Evolutionary conservation across 2,797 vertebrate genomes (phyloP).

Genomic region (Telmatherina bonti): DNA sequence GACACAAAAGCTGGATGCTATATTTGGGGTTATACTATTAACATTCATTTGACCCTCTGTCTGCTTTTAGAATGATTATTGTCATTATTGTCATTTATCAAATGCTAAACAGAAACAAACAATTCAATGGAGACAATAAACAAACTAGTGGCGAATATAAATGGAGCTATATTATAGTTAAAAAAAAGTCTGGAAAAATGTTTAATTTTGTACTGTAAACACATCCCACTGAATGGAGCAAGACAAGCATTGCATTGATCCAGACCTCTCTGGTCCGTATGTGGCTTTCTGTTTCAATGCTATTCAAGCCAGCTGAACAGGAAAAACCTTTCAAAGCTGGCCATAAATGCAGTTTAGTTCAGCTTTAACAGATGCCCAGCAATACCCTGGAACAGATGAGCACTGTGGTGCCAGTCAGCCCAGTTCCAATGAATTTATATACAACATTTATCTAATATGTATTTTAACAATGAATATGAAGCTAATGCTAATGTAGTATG

Average conservation of each 20-base stretch:
- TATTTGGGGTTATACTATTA: no score
- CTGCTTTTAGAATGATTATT: no score
- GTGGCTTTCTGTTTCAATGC: conserved; percentile 1
- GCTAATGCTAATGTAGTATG: neutral
- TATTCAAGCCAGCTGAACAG: neutral
- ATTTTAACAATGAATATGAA: neutral
- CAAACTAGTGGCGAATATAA: neutral
- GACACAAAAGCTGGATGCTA: no score
- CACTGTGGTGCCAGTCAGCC: neutral
- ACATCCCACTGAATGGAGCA: neutral
- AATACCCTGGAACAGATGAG: neutral
- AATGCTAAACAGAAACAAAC: neutral
- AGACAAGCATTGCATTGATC: conserved; percentile 1
- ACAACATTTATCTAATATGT: neutral
- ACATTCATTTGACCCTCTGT: no score
- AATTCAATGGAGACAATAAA: neutral
- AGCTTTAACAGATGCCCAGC: neutral
- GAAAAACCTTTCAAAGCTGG: neutral
- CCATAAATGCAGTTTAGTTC: neutral
- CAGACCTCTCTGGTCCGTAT: neutral
- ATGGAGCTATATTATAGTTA: neutral
- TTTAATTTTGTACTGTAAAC: neutral
- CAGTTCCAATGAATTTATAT: neutral
- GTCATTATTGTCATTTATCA: no score
- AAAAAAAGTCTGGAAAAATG: neutral